Base-by-base conservation (phyloP, 2,113 vertebrate species). In the Agapornis roseicollis region DNA sequence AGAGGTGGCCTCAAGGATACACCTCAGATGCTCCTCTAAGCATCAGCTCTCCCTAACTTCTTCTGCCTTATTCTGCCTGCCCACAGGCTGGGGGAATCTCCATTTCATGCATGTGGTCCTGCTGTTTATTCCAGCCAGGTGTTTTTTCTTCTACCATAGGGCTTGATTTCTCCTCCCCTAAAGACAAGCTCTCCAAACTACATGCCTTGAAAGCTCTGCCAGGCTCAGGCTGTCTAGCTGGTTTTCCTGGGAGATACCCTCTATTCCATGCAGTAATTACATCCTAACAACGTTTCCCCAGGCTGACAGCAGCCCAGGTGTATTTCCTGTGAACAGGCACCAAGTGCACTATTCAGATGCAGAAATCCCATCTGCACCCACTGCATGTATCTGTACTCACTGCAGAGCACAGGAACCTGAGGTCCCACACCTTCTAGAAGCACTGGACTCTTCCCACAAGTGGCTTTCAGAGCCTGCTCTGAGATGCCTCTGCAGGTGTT, bases 321-420 rank as follows among this genome's bases (percentile, higher is more conserved):
- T 23, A n/a, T 27, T 56, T 80, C 39, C 73, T 50, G 12, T 69
- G 65, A 37, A 50, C 28, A 3, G 29, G 31, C 18, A 31, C 33
- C 37, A 53, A 46, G n/a, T 15, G 37, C 46, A 37, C 39, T 37
- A 14, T 17, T 53, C 9, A 41, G n/a, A 47, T 11, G 13, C 56
- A 72, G 25, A 81, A 65, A 60, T 50, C 13, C 50, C 70, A 42
- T 13, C 56, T 47, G 39, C 69, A 44, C 5, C 46, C 47, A 10
- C 61, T 4, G 2, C 8, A 4, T 33, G 44, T 17, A 17, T 7
- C 29, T 13, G 3, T 1, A 28, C 15, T 46, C 15, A 13, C 0
- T 29, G 13, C 50, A 60, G 64, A 60, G 31, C 64, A n/a, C 16
- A 1, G 1, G 27, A 41, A 20, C 37, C 22, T 5, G 44, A 47